A percentile compares a stretch with the other conserved stretches of the same genome.
phyloP scores from a whole-genome alignment of 2,113 vertebrate genomes.

The Calypte anna region DNA sequence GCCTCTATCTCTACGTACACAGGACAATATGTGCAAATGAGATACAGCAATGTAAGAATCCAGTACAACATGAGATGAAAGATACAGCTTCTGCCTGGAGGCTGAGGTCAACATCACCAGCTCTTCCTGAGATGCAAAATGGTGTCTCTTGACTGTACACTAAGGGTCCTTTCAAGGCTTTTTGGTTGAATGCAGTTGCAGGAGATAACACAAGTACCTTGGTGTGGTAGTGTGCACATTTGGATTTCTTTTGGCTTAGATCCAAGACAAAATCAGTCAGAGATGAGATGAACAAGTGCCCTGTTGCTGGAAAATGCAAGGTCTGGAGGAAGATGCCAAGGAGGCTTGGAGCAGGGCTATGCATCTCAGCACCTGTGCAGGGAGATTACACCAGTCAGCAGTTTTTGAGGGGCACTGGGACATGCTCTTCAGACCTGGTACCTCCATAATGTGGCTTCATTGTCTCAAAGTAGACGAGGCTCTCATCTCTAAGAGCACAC shows the following conservation, averaged over 20 bases:
- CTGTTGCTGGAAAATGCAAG: neutral
- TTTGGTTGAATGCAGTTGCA: neutral
- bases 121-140: neutral
- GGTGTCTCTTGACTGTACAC: rapidly evolving
- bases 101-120: neutral
- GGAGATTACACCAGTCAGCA: rapidly evolving
- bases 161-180: neutral
- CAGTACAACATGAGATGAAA: slow-evolving; percentile 64
- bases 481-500: rapidly evolving
- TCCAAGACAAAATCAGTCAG: rapidly evolving
- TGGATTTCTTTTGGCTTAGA: neutral
- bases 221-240: neutral
- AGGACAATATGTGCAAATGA: slow-evolving; percentile 72
- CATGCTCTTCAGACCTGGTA: neutral
- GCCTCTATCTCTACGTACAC: slow-evolving; percentile 51
- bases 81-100: slow-evolving; percentile 29
- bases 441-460: neutral
- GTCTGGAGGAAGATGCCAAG: neutral
- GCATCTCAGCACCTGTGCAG: rapidly evolving
- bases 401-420: neutral
- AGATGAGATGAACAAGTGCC: neutral
- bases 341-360: neutral
- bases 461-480: rapidly evolving
- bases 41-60: slow-evolving; percentile 64
- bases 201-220: neutral